Percentiles rank a stretch among this genome's conserved stretches.
Evolutionary conservation across 2,113 vertebrate genomes (phyloP).

Genomic region (Vulpes vulpes): DNA sequence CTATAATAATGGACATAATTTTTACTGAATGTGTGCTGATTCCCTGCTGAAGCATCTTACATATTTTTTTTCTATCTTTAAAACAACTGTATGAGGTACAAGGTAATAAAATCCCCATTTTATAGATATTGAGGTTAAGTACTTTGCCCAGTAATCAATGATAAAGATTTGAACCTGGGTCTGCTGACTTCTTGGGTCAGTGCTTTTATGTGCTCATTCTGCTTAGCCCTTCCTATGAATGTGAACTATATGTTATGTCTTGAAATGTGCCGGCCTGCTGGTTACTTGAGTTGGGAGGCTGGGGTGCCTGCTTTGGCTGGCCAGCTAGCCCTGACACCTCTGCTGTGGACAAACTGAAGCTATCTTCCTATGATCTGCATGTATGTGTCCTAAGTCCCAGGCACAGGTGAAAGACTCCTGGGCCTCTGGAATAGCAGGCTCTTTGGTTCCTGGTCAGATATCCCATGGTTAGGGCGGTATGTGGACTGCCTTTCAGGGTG

Average conservation of each 20-base stretch:
- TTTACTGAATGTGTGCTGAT: background rate
- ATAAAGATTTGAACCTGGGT: background rate
- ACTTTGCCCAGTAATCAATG: background rate
- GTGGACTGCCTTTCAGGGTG: background rate
- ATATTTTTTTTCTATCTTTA: background rate
- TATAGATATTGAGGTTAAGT: background rate
- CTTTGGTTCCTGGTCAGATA: background rate
- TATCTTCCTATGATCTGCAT: background rate
- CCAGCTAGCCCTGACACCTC: background rate
- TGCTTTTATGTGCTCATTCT: background rate
- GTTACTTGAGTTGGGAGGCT: fast-evolving
- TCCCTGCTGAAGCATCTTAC: background rate
- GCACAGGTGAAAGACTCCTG: background rate
- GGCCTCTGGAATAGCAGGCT: background rate
- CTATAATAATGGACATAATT: background rate
- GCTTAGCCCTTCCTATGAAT: background rate
- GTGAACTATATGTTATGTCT: background rate
- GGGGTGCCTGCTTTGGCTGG: background rate
- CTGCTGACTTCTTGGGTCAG: background rate
- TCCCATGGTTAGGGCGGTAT: background rate
- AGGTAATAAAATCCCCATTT: background rate
- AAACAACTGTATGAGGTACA: background rate
- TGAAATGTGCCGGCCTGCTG: background rate
- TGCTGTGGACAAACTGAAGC: background rate
- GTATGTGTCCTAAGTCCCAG: background rate